phyloP scores from a whole-genome alignment of 2,113 vertebrate genomes.

The Pomatorhinus ruficollis region DNA sequence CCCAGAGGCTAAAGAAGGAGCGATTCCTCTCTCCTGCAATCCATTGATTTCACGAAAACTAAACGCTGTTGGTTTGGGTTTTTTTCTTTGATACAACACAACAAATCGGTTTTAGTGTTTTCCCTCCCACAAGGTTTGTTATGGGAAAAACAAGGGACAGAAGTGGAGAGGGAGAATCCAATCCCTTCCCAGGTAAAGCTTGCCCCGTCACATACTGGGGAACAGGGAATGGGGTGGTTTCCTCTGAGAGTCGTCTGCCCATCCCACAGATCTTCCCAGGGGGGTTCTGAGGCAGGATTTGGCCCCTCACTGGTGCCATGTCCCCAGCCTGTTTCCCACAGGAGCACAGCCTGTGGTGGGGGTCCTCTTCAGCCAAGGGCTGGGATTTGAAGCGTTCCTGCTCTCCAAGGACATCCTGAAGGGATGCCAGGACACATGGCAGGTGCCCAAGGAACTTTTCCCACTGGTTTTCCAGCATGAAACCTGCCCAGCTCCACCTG shows the following conservation, averaged over 20 bases:
- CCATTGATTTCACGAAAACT: background rate
- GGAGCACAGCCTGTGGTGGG: background rate
- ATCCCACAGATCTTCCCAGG: background rate
- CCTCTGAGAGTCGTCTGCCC: accelerated
- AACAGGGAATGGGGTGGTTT: background rate
- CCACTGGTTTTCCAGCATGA: background rate
- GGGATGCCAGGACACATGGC: background rate
- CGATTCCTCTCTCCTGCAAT: background rate
- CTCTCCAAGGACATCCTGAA: background rate
- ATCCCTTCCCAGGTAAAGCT: background rate
- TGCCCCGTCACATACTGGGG: accelerated
- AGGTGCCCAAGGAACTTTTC: background rate
- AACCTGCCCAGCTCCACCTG: background rate
- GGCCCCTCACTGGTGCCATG: background rate
- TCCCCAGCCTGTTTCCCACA: accelerated
- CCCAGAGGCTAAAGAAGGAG: background rate
- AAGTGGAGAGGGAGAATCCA: background rate
- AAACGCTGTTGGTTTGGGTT: background rate
- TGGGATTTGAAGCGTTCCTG: background rate
- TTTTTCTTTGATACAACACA: background rate
- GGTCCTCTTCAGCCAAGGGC: background rate
- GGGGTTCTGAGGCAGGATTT: background rate
- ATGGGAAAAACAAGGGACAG: background rate
- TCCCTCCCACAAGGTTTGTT: background rate
- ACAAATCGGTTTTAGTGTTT: background rate